Conservation (phyloP, 2,113 vertebrate genomes). For the Indri indri region DNA sequence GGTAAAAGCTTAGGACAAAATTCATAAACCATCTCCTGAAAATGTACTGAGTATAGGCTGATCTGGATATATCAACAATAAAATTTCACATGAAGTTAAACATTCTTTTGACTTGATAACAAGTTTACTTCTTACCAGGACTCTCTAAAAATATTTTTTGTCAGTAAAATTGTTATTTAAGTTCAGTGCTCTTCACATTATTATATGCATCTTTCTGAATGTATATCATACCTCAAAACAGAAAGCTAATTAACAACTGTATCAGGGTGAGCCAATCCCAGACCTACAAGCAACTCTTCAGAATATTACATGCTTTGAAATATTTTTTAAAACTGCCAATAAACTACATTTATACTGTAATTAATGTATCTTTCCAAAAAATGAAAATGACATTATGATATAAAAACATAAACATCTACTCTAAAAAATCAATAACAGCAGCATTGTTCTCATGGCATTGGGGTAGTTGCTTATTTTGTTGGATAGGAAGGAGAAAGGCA, state of each 20-base stretch:
- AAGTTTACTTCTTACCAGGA: background rate
- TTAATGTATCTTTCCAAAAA: background rate
- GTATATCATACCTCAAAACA: background rate
- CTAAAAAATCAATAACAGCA: constrained; percentile 10
- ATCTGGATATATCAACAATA: background rate
- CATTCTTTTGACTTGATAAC: background rate
- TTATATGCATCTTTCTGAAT: background rate
- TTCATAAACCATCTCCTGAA: background rate
- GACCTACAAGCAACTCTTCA: constrained; percentile 16
- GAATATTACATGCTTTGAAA: background rate
- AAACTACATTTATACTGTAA: constrained; percentile 27
- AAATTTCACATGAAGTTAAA: background rate
- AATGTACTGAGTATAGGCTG: background rate
- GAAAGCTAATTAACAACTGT: constrained; percentile 26
- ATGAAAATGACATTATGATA: constrained; percentile 8
- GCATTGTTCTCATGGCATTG: background rate
- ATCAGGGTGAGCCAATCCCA: background rate
- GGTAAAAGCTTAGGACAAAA: constrained; percentile 31
- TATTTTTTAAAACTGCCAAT: background rate
- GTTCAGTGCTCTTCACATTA: background rate
- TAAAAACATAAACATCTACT: background rate
- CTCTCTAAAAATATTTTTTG: constrained; percentile 21
- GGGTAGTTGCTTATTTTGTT: background rate
- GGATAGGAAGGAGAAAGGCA: background rate
- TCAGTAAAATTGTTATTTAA: background rate